These are phyloP conservation scores for Corapipo altera DNA, from an alignment of 2,113 vertebrate genomes.

Conservation along the genomic window DNA sequence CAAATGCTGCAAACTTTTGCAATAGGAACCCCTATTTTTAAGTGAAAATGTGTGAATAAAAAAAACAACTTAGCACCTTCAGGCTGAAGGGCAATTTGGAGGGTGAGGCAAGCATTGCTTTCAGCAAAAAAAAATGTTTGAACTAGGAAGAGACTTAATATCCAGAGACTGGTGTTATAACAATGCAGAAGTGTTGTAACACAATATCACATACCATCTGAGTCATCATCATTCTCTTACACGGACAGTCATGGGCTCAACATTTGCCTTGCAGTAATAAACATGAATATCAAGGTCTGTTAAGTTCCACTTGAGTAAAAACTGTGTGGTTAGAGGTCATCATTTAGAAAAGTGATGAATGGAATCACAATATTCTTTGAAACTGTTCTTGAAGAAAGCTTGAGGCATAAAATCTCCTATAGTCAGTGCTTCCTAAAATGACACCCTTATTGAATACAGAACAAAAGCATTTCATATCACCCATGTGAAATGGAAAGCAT, in stretches of 20 bases:
- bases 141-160: not conserved
- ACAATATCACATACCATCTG: not conserved
- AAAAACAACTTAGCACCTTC: not conserved
- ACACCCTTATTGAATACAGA: not conserved
- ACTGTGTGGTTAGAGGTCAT: not conserved
- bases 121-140: not conserved
- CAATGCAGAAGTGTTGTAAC: not conserved
- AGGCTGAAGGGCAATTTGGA: not conserved
- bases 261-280: fast-evolving
- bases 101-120: not conserved
- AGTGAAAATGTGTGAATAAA: not conserved
- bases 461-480: not conserved
- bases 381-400: not conserved
- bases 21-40: not conserved
- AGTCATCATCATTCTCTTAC: not conserved
- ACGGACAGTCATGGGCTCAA: not conserved
- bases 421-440: not conserved
- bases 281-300: not conserved
- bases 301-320: not conserved
- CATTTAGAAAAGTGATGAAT: not conserved
- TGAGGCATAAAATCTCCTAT: not conserved
- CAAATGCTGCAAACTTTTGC: not conserved
- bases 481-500: not conserved
- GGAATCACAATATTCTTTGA: not conserved
- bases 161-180: not conserved